Evolutionary conservation across 2,113 vertebrate species (phyloP).

Genomic region (Paralichthys olivaceus): DNA sequence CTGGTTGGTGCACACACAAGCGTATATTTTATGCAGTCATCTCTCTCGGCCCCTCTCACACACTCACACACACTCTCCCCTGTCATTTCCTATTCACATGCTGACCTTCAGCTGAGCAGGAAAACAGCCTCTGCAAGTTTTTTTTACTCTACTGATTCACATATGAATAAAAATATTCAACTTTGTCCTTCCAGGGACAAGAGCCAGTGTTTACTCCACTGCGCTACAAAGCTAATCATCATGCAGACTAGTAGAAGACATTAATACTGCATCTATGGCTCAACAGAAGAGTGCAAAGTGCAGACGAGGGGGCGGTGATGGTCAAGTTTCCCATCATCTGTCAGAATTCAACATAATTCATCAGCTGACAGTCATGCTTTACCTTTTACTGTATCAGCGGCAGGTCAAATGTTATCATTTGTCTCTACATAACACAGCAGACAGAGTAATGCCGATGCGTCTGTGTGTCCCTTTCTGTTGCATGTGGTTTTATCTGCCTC

Average conservation of each 20-base stretch:
- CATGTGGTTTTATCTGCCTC: constrained; percentile 3
- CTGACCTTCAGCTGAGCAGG: constrained; percentile 71
- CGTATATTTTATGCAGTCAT: constrained; percentile 64
- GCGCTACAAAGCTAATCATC: constrained; percentile 16
- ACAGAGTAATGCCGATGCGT: not conserved
- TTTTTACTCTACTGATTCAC: constrained; percentile 30
- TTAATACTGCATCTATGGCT: constrained; percentile 10
- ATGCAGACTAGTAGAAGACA: not conserved
- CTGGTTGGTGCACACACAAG: constrained; percentile 14
- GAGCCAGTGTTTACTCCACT: constrained; percentile 16
- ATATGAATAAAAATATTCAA: constrained; percentile 31
- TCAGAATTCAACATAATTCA: not conserved
- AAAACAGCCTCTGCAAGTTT: constrained; percentile 51
- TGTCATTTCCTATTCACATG: constrained; percentile 44
- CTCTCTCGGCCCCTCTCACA: constrained; percentile 12
- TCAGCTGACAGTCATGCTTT: not conserved
- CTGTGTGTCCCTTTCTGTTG: constrained; percentile 8
- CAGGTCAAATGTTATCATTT: not conserved
- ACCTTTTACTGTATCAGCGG: not conserved
- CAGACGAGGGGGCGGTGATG: not conserved
- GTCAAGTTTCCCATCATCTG: not conserved
- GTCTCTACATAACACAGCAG: not conserved
- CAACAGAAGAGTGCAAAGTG: not conserved
- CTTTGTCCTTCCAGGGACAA: constrained; percentile 28
- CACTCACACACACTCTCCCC: constrained; percentile 1